These are phyloP conservation scores for Benthosema pterotum DNA, from an alignment of 2,797 vertebrate species.

Conservation along the genomic window DNA sequence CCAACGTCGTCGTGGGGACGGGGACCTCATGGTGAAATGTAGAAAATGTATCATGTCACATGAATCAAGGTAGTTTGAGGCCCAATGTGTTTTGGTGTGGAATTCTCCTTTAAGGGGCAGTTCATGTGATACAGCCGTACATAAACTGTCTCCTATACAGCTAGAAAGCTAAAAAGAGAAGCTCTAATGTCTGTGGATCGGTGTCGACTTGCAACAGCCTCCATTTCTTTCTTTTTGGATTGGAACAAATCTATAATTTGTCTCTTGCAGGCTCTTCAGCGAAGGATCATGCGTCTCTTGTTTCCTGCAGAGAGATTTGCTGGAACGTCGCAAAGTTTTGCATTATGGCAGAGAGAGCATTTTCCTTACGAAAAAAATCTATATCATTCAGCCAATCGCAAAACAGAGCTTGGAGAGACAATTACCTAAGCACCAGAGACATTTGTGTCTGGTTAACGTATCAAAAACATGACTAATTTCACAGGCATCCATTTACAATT, in stretches of 20 bases:
- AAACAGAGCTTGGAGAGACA: constrained; percentile 23
- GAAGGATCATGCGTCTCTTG: constrained; percentile 21
- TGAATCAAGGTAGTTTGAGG: too few species aligned
- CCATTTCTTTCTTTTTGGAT: too few species aligned
- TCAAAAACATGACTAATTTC: constrained; percentile 19
- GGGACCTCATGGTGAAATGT: too few species aligned
- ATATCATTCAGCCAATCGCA: constrained; percentile 12
- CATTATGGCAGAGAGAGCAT: constrained; percentile 14
- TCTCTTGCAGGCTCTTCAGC: constrained; percentile 39
- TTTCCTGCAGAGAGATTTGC: constrained; percentile 37
- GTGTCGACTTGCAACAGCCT: too few species aligned
- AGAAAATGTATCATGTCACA: too few species aligned
- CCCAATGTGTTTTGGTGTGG: too few species aligned
- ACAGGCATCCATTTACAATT: constrained; percentile 13
- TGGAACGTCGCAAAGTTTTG: constrained; percentile 33
- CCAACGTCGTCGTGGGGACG: too few species aligned
- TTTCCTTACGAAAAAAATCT: constrained; percentile 41
- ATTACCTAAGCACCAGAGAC: constrained; percentile 23
- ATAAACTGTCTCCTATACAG: too few species aligned
- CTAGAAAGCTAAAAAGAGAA: too few species aligned
- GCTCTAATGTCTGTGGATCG: too few species aligned
- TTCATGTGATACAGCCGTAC: too few species aligned
- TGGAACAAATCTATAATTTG: constrained; percentile 21
- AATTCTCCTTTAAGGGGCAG: too few species aligned
- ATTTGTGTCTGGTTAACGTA: constrained; percentile 24